These are phyloP conservation scores for Physocephala rufipes DNA, from an alignment of 2,888 invertebrate genomes.

Conservation along the genomic window DNA sequence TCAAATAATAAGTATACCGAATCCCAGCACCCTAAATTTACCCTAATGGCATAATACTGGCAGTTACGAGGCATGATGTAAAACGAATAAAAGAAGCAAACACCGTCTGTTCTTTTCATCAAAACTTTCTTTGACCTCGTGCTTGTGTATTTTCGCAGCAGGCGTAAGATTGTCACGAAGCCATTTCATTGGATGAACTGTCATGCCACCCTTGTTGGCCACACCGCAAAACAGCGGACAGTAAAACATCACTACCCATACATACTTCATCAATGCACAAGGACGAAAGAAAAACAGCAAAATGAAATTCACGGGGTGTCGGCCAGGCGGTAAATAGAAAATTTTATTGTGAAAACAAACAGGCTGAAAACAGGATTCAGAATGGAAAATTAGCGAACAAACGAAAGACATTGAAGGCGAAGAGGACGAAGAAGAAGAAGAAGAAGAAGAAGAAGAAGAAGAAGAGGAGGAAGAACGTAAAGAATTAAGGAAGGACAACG, in stretches of 20 bases:
- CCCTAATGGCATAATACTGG: too few species aligned
- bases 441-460: conserved; percentile 16
- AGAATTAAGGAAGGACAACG: conserved; percentile 29
- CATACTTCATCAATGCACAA: conserved; percentile 30
- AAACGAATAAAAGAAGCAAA: neutral
- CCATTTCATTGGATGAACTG: conserved; percentile 24
- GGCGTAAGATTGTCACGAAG: conserved; percentile 9
- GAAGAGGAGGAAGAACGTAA: conserved; percentile 32
- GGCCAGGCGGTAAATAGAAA: conserved; percentile 58
- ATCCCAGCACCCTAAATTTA: too few species aligned
- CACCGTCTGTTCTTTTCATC: neutral
- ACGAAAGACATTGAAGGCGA: neutral
- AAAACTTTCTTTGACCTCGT: conserved; percentile 9
- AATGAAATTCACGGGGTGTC: conserved; percentile 62
- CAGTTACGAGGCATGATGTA: neutral
- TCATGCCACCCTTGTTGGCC: too few species aligned
- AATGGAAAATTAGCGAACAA: neutral
- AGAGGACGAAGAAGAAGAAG: conserved; percentile 30
- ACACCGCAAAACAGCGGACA: too few species aligned
- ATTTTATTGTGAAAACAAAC: conserved; percentile 42
- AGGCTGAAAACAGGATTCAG: neutral
- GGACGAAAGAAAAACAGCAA: conserved; percentile 51
- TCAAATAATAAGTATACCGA: too few species aligned
- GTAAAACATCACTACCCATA: conserved; percentile 12
- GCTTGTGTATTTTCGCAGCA: conserved; percentile 20